Percentiles rank a stretch among this genome's conserved stretches.
Conservation (phyloP, 37 sponge, comb jelly and placozoan genomes). For the Crambe crambe region DNA sequence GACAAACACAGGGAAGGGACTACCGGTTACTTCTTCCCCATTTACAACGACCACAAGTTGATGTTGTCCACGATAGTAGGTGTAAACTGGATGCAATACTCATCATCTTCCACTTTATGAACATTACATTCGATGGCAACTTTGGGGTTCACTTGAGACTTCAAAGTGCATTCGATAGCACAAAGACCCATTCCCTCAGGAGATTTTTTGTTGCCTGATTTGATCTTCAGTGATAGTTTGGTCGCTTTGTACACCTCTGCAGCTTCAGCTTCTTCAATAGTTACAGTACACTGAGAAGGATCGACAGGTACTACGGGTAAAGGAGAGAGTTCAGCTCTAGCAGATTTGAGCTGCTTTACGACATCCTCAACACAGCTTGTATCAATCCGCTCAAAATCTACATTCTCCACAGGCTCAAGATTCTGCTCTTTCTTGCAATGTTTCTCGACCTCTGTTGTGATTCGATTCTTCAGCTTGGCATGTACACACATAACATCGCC, state of each 20-base stretch:
- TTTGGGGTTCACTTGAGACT: background rate
- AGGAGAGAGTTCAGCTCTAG: too few species aligned
- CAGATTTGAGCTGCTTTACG: too few species aligned
- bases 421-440: background rate
- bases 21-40: background rate
- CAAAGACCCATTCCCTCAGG: background rate
- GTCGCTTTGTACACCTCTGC: background rate
- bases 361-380: background rate
- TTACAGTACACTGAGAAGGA: background rate
- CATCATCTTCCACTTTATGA: background rate
- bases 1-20: conserved; percentile 1
- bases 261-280: background rate
- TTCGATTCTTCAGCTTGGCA: conserved; percentile 1
- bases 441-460: background rate
- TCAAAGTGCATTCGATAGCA: background rate
- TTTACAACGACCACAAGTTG: background rate
- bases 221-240: background rate
- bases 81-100: background rate
- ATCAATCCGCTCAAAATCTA: background rate
- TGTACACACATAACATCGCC: conserved; percentile 12
- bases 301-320: background rate
- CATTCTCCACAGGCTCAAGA: background rate
- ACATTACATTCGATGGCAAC: background rate
- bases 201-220: too few species aligned
- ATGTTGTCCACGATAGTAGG: conserved; percentile 6